A percentile compares a stretch with the other conserved stretches of the same genome.
These are phyloP conservation scores for Pocillopora verrucosa DNA, from an alignment of 64 coral and sea anemone genomes.

Conservation along the genomic window DNA sequence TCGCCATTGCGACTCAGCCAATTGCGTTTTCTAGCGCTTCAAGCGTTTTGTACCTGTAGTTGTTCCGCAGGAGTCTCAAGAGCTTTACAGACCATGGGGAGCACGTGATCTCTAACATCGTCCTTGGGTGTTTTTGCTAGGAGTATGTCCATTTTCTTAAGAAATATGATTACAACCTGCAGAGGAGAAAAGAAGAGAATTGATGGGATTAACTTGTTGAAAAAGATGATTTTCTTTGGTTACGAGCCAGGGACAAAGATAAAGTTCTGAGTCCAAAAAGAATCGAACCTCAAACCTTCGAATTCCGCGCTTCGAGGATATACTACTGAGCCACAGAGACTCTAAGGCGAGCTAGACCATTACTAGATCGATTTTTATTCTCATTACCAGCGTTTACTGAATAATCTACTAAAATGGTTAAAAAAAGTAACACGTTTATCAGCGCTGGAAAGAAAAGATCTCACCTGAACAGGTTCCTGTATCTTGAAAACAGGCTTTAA, in stretches of 20 bases:
- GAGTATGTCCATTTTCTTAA: conserved; percentile 90
- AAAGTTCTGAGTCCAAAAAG: too few relatives aligned
- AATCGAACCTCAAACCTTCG: too few relatives aligned
- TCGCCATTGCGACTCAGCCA: too few relatives aligned
- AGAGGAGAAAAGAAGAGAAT: background rate
- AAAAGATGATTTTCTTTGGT: too few relatives aligned
- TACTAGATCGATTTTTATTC: too few relatives aligned
- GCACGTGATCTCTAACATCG: conserved; percentile 74
- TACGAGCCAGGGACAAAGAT: too few relatives aligned
- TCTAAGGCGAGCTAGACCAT: too few relatives aligned
- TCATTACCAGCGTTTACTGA: too few relatives aligned
- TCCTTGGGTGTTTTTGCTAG: conserved; percentile 93
- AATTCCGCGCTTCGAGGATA: too few relatives aligned
- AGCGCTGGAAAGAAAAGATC: background rate
- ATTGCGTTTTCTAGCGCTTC: too few relatives aligned
- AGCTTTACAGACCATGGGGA: conserved; percentile 96
- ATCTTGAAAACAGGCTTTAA: conserved; percentile 97
- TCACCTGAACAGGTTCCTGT: conserved; percentile 95
- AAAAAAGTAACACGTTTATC: background rate
- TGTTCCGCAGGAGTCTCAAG: conserved; percentile 80
- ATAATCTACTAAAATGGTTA: background rate
- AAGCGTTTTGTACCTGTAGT: conserved; percentile 69
- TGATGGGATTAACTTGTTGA: too few relatives aligned
- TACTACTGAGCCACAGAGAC: too few relatives aligned
- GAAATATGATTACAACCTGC: conserved; percentile 88